phyloP scores from a whole-genome alignment of 1,140 invertebrate species.

The Helicoverpa zea region DNA sequence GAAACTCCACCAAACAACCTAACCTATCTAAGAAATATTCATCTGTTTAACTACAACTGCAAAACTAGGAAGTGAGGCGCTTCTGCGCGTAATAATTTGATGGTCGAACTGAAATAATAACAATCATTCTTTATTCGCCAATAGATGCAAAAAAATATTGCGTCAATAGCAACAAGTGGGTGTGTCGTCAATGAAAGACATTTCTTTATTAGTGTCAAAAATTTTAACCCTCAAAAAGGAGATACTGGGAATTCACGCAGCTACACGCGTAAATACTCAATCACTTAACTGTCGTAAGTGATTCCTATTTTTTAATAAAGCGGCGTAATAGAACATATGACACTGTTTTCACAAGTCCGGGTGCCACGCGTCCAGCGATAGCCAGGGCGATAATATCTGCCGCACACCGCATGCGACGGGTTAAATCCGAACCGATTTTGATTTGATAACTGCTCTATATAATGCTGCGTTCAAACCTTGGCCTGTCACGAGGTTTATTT shows the following conservation, averaged over 20 bases:
- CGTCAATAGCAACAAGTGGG: too few relatives aligned
- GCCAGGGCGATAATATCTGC: not conserved
- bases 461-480: constrained; percentile 33
- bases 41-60: too few relatives aligned
- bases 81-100: too few relatives aligned
- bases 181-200: too few relatives aligned
- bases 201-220: too few relatives aligned
- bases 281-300: not conserved
- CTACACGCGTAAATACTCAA: not conserved
- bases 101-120: too few relatives aligned
- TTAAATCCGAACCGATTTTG: constrained; percentile 7
- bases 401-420: not conserved
- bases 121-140: too few relatives aligned
- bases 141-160: too few relatives aligned
- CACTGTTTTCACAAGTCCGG: constrained; percentile 7
- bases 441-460: constrained; percentile 3
- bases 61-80: too few relatives aligned
- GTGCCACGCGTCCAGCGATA: constrained; percentile 17
- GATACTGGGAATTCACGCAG: not conserved
- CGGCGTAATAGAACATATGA: not conserved
- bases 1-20: too few relatives aligned
- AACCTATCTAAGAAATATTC: too few relatives aligned
- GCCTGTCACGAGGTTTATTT: not conserved
- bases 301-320: constrained; percentile 7
- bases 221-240: not conserved